phyloP scores from a whole-genome alignment of 2,888 invertebrate species.

The Epirrita christyi region DNA sequence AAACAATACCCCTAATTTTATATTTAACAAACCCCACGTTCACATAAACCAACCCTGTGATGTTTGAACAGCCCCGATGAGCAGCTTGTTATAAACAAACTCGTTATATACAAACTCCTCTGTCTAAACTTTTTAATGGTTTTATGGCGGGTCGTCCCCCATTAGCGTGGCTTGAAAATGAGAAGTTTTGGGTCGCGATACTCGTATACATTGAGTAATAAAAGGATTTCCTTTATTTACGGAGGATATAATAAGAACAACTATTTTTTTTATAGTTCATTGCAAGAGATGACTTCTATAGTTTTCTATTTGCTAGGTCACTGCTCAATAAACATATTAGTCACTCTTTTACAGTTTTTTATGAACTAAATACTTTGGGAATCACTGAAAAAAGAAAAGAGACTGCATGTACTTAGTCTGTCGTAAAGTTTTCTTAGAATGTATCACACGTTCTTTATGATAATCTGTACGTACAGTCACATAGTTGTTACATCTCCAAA shows the following conservation, averaged over 20 bases:
- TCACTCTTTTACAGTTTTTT: too few relatives aligned
- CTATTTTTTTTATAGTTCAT: background rate
- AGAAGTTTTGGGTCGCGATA: conserved; percentile 20
- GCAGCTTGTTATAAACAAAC: conserved; percentile 12
- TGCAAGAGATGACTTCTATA: too few relatives aligned
- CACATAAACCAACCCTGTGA: background rate
- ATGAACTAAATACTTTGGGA: too few relatives aligned
- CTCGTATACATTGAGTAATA: conserved; percentile 14
- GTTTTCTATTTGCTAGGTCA: too few relatives aligned
- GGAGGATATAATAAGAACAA: background rate
- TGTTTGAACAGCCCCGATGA: conserved; percentile 5
- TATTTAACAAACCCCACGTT: background rate
- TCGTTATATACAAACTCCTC: conserved; percentile 21
- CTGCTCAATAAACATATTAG: too few relatives aligned
- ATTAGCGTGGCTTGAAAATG: conserved; percentile 13
- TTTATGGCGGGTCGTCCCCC: conserved; percentile 14
- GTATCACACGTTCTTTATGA: too few relatives aligned
- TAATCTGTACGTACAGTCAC: too few relatives aligned
- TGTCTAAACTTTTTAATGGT: conserved; percentile 29
- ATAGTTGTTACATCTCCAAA: too few relatives aligned
- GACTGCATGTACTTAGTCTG: too few relatives aligned
- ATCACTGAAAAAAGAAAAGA: too few relatives aligned
- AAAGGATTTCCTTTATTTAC: conserved; percentile 5
- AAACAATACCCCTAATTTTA: background rate
- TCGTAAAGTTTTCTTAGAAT: too few relatives aligned